These are phyloP conservation scores for Otolemur garnettii DNA, from an alignment of 2,113 vertebrate species.

Conservation along the genomic window DNA sequence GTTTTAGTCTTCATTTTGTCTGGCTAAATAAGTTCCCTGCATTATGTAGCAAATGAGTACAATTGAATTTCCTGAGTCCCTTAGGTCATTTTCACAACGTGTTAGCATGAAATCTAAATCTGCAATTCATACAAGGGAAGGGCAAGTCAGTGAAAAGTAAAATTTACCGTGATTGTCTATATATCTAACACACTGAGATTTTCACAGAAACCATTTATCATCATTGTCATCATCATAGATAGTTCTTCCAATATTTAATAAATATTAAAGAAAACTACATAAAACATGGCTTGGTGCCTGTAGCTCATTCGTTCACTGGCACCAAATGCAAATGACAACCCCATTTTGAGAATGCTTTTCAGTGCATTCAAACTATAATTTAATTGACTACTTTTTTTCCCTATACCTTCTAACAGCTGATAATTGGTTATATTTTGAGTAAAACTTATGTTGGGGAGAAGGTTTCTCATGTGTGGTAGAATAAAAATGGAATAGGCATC, in stretches of 20 bases:
- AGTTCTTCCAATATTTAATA: slow-evolving; percentile 47
- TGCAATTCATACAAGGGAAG: slow-evolving; percentile 27
- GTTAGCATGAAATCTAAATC: slow-evolving; percentile 21
- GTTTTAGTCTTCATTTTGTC: not conserved
- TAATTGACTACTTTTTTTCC: not conserved
- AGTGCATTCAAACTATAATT: slow-evolving; percentile 13
- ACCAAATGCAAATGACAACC: slow-evolving; percentile 23
- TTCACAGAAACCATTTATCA: slow-evolving; percentile 38
- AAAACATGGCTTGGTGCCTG: too few relatives aligned
- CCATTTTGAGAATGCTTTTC: not conserved
- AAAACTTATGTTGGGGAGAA: not conserved
- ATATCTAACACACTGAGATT: not conserved
- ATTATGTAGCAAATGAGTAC: not conserved
- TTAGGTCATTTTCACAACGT: slow-evolving; percentile 32
- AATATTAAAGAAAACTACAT: slow-evolving; percentile 13
- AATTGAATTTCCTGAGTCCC: slow-evolving; percentile 48
- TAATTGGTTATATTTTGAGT: not conserved
- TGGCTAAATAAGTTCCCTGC: not conserved
- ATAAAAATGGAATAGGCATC: not conserved
- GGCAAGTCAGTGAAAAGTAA: slow-evolving; percentile 53
- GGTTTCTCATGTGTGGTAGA: not conserved
- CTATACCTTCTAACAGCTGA: too few relatives aligned
- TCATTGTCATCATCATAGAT: slow-evolving; percentile 49
- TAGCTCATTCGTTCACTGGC: not conserved
- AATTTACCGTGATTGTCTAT: slow-evolving; percentile 27